Conservation (phyloP, 1,140 invertebrate genomes). For the Drosophila nigrodunni region DNA sequence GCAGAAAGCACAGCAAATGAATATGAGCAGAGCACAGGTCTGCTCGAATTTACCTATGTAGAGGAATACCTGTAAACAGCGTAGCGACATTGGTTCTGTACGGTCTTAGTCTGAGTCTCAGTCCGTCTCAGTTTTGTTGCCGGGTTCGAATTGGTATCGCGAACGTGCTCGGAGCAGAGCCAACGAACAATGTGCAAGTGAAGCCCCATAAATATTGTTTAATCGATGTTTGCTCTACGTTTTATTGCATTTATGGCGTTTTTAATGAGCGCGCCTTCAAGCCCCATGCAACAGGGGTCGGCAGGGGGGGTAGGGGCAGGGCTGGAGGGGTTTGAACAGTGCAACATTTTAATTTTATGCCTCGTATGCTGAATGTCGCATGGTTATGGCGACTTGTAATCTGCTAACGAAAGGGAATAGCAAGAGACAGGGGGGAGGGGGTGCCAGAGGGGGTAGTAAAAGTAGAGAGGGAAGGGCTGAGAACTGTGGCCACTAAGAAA, state of each 20-base stretch:
- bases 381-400: conserved; percentile 57
- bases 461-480: background rate
- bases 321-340: conserved; percentile 19
- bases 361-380: conserved; percentile 40
- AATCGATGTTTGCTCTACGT: conserved; percentile 85
- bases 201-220: conserved; percentile 85
- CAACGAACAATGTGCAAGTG: conserved; percentile 83
- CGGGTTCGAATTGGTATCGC: conserved; percentile 44
- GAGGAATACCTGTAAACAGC: background rate
- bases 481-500: conserved; percentile 30
- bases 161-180: conserved; percentile 64
- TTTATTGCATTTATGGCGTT: conserved; percentile 85
- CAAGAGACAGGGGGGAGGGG: background rate
- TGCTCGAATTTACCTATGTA: background rate
- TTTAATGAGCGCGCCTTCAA: conserved; percentile 81
- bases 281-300: conserved; percentile 28
- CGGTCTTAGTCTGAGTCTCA: conserved; percentile 1
- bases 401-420: conserved; percentile 42
- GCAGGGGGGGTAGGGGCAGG: conserved; percentile 1
- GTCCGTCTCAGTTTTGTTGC: background rate
- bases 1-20: conserved; percentile 4
- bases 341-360: conserved; percentile 84
- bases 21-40: conserved; percentile 13
- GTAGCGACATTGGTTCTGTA: conserved; percentile 37
- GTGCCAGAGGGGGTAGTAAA: background rate